Percentiles rank a stretch among this genome's conserved stretches.
These are phyloP conservation scores for Gorsachius magnificus DNA, from an alignment of 2,797 vertebrate genomes.

Conservation along the genomic window DNA sequence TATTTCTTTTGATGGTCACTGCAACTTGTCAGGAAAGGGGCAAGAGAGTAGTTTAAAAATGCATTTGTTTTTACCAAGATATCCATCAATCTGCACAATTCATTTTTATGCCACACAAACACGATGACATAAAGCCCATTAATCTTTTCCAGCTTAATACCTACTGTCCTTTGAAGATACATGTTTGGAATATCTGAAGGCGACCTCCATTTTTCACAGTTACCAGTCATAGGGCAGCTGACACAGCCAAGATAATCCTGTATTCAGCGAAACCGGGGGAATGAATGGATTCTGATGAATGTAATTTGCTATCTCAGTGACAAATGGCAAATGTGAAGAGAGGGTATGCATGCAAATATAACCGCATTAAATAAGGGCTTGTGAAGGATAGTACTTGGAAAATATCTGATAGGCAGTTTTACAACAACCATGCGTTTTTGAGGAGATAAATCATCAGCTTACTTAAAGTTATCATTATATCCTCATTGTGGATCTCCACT, in stretches of 20 bases:
- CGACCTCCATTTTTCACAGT: slow-evolving; percentile 76
- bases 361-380: slow-evolving; percentile 67
- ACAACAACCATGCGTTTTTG: slow-evolving; percentile 25
- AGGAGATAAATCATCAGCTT: slow-evolving; percentile 57
- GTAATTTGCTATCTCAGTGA: slow-evolving; percentile 73
- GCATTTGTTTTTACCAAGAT: slow-evolving; percentile 76
- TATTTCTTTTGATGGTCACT: slow-evolving; percentile 70
- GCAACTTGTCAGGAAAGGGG: slow-evolving; percentile 64
- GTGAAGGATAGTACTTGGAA: slow-evolving; percentile 55
- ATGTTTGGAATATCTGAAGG: slow-evolving; percentile 68
- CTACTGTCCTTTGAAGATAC: slow-evolving; percentile 70
- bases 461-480: slow-evolving; percentile 64
- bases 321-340: slow-evolving; percentile 72
- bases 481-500: slow-evolving; percentile 19
- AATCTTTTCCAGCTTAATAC: slow-evolving; percentile 74
- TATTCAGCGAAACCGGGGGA: slow-evolving; percentile 70
- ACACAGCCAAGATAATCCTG: slow-evolving; percentile 75
- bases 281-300: slow-evolving; percentile 76
- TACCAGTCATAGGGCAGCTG: slow-evolving; percentile 74
- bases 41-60: slow-evolving; percentile 73
- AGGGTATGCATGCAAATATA: slow-evolving; percentile 70
- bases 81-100: slow-evolving; percentile 73
- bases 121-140: slow-evolving; percentile 71
- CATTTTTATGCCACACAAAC: slow-evolving; percentile 73
- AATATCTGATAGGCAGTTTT: slow-evolving; percentile 57